A percentile compares a stretch with the other conserved stretches of the same genome.
Conservation (phyloP, 2,113 vertebrate species). For the Eleginops maclovinus region DNA sequence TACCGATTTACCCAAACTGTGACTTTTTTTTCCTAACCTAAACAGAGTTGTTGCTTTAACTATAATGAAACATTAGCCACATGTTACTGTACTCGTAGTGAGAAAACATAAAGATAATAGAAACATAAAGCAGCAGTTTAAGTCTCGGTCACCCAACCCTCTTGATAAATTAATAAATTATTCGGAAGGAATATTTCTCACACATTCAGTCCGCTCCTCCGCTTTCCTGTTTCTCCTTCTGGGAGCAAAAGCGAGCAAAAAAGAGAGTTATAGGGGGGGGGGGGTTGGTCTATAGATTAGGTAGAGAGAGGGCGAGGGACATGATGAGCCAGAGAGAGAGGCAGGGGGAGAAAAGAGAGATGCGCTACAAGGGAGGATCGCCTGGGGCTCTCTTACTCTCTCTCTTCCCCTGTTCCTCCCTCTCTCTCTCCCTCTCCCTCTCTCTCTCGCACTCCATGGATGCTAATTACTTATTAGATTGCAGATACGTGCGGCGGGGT, state of each 20-base stretch:
- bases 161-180: neutral
- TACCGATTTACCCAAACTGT: too few species aligned
- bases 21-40: too few species aligned
- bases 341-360: slow-evolving; percentile 16
- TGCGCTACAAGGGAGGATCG: slow-evolving; percentile 28
- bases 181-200: neutral
- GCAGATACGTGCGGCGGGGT: slow-evolving; percentile 76
- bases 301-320: neutral
- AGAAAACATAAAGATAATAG: too few species aligned
- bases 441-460: slow-evolving; percentile 35
- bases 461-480: slow-evolving; percentile 91
- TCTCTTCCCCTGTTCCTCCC: neutral
- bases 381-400: slow-evolving; percentile 27
- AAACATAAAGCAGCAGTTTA: too few species aligned
- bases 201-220: slow-evolving; percentile 5
- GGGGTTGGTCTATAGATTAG: slow-evolving; percentile 6
- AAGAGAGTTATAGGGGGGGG: neutral
- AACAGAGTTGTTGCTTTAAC: too few species aligned
- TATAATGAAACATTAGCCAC: too few species aligned
- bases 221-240: slow-evolving; percentile 20
- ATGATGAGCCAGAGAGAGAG: slow-evolving; percentile 8
- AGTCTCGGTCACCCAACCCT: neutral
- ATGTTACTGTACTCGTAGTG: too few species aligned
- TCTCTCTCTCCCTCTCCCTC: neutral
- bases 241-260: slow-evolving; percentile 21